phyloP scores from a whole-genome alignment of 2,888 invertebrate species.

The Rhingia rostrata region DNA sequence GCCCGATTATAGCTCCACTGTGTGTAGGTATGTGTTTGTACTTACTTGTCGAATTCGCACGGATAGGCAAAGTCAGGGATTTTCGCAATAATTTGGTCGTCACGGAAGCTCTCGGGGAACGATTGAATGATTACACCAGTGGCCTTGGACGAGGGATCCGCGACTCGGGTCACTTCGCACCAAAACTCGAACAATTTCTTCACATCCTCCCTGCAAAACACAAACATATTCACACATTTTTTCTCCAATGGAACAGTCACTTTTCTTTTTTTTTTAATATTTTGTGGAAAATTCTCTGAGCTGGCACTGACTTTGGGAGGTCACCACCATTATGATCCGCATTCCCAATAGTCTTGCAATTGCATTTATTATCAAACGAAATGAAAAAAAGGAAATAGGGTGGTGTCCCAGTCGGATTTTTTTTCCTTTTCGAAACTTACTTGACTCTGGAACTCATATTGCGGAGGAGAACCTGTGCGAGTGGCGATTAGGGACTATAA shows the following conservation, averaged over 20 bases:
- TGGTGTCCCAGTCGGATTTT: constrained; percentile 43
- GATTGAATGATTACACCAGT: constrained; percentile 88
- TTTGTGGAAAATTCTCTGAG: constrained; percentile 23
- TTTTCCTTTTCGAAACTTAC: constrained; percentile 59
- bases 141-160: constrained; percentile 75
- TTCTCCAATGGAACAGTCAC: neutral
- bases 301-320: constrained; percentile 27
- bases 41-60: constrained; percentile 90
- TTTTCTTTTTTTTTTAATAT: constrained; percentile 8
- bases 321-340: constrained; percentile 9
- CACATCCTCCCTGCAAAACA: constrained; percentile 80
- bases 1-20: neutral
- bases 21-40: constrained; percentile 75
- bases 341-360: constrained; percentile 46
- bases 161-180: constrained; percentile 81
- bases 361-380: constrained; percentile 7
- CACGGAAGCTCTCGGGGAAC: constrained; percentile 92
- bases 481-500: constrained; percentile 32
- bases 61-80: constrained; percentile 97
- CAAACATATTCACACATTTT: constrained; percentile 24
- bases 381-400: constrained; percentile 22
- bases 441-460: constrained; percentile 71
- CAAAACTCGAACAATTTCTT: constrained; percentile 83
- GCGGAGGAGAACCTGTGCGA: constrained; percentile 57
- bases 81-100: constrained; percentile 92